phyloP scores from a whole-genome alignment of 2,797 vertebrate species.

The Tragelaphus oryx region DNA sequence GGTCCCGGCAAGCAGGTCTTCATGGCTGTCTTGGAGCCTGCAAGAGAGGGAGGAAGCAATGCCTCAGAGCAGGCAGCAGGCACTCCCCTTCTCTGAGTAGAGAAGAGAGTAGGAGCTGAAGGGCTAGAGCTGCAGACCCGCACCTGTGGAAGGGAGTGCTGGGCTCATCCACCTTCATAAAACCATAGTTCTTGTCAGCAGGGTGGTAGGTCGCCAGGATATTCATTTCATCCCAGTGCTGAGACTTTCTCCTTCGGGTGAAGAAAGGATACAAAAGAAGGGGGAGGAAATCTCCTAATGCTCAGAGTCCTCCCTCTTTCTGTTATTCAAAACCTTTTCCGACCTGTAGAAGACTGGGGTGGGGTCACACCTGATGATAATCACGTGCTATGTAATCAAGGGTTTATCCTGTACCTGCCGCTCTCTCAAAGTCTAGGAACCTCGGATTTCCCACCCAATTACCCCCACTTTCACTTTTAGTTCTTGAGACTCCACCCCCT shows the following conservation, averaged over 20 bases:
- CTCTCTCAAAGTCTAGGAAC: background rate
- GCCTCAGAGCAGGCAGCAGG: background rate
- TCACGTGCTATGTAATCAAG: background rate
- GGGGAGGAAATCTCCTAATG: background rate
- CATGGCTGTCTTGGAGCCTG: constrained; percentile 41
- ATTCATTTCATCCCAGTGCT: constrained; percentile 77
- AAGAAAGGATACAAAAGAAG: background rate
- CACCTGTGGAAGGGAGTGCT: constrained; percentile 67
- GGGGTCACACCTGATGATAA: background rate
- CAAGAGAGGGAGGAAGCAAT: background rate
- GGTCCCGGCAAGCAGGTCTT: background rate
- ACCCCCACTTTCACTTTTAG: background rate
- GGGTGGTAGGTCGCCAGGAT: constrained; percentile 74
- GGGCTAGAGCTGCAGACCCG: background rate
- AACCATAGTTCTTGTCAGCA: constrained; percentile 57
- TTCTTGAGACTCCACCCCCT: background rate
- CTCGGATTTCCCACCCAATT: background rate
- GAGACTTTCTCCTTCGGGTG: constrained; percentile 70
- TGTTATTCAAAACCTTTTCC: background rate
- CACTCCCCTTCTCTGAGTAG: background rate
- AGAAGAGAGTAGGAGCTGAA: background rate
- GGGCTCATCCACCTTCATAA: constrained; percentile 66
- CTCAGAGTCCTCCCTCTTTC: background rate
- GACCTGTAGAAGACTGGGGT: background rate
- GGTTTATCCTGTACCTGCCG: background rate